Percentiles rank a stretch among this genome's conserved stretches.
These are phyloP conservation scores for Danionella dracula DNA, from an alignment of 2,797 vertebrate genomes.

Conservation along the genomic window DNA sequence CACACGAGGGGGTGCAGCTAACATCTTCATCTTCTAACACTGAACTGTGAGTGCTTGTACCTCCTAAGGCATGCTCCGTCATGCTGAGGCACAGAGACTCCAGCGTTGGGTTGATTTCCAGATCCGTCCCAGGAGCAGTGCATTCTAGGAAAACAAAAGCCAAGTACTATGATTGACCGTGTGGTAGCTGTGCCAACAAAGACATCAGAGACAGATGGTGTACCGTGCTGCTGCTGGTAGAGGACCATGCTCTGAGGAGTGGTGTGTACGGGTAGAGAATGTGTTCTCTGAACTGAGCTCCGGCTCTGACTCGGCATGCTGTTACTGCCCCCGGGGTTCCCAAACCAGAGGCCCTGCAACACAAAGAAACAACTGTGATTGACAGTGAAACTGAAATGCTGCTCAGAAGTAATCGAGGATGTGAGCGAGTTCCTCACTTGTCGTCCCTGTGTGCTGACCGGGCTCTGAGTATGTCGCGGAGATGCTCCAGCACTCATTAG, in stretches of 20 bases:
- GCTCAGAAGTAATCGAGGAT: not conserved
- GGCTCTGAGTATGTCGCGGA: conserved; percentile 79
- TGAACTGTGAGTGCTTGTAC: conserved; percentile 51
- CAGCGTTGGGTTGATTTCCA: conserved; percentile 95
- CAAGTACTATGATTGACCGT: too few species aligned
- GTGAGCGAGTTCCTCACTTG: conserved; percentile 64
- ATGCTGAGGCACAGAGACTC: conserved; percentile 98
- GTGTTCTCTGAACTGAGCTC: conserved; percentile 91
- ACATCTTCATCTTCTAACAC: too few species aligned
- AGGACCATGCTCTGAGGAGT: conserved; percentile 93
- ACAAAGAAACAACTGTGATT: not conserved
- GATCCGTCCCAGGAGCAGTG: conserved; percentile 86
- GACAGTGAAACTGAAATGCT: too few species aligned
- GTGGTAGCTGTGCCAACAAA: too few species aligned
- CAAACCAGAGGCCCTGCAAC: conserved; percentile 86
- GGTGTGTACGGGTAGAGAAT: conserved; percentile 91
- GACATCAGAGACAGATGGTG: too few species aligned
- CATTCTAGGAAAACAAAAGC: conserved; percentile 70
- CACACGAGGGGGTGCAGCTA: too few species aligned
- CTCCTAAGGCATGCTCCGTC: conserved; percentile 96
- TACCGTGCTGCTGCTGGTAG: conserved; percentile 92
- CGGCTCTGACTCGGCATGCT: conserved; percentile 93
- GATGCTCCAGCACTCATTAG: conserved; percentile 80
- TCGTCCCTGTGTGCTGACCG: conserved; percentile 79
- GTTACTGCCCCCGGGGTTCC: conserved; percentile 91